Base-by-base conservation (phyloP, 2,113 vertebrate species). In the Scomber japonicus region DNA sequence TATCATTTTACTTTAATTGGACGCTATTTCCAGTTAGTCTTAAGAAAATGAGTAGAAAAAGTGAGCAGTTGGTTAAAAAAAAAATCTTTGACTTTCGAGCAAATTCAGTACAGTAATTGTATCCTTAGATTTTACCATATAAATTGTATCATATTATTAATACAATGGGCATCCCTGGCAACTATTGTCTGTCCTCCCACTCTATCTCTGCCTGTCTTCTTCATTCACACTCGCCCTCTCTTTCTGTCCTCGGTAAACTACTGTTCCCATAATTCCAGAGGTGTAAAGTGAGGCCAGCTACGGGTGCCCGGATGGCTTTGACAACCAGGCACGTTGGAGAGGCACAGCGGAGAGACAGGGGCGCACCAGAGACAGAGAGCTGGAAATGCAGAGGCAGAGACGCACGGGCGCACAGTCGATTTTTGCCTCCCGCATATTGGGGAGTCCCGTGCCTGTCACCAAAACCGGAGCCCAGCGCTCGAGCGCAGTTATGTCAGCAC, bases 341-440 rank as follows among this genome's bases (percentile, higher is more conserved):
- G 87, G 81, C 85, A 86, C 87, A 87, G 80, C 86, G 75, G 88
- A 80, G 88, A 80, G 92, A 81, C 91, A 71, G 75, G 81, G 78
- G 79, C 80, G 88, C 88, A 87, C 73, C 61, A 83, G 86, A 91
- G 86, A 85, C 88, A 80, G 92, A 78, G 87, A 90, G 81, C 91
- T 90, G 92, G 93, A 93, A 94, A 93, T 91, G 95, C 95, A 93
- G 94, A 92, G 92, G 92, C 88, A 89, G 85, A 91, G 88, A 89
- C 88, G 90, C 90, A 81, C 90, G 90, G 82, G 74, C 91, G 88
- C 89, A 79, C 89, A 80, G 81, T 88, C 89, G 86, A 71, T 88
- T 75, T 83, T 91, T 69, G 72, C 87, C 87, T 87, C 89, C 90
- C 89, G 89, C 92, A 90, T 90, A 87, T 88, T 44, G 88, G 87